Evolutionary conservation across 2,797 vertebrate species (phyloP), one percentile per base, ranked within the genome.

Genomic region (Margarornis squamiger): DNA sequence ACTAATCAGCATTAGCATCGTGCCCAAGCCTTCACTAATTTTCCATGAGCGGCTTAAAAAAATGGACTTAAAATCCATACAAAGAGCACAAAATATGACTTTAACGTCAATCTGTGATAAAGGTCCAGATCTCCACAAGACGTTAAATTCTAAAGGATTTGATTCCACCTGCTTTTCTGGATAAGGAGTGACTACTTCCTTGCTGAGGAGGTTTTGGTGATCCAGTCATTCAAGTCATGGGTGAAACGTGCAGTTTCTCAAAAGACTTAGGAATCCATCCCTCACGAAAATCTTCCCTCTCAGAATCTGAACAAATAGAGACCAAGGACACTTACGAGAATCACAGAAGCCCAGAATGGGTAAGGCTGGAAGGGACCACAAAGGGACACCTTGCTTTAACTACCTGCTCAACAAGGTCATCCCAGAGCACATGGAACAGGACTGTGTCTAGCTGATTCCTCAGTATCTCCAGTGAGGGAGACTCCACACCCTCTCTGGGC

Each of bases 31-130:
- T 80, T 13, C 61, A 34, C 2, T 30, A 12, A 61, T 65, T 79
- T 82, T 23, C 16, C 3, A 0, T 19, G 7, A 4, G 8, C 65
- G 18, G 41, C 32, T 61, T 36, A 7, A 34, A 57, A 14, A 41
- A 41, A 41, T 41, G 39, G 39, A 41, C 32, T 61, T 36, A 7
- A 34, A 57, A 14, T 22, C 14, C 8, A 4, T 54, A 11, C 21
- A 8, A 88, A 78, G 27, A 67, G 38, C 3, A 38, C 30, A 43
- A 65, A 29, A 9, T 66, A 46, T 2, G 2, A 36, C 14, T 84
- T 68, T 66, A 48, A 72, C 10, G 8, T 32, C 0, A 0, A 4
- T 4, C 9, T 8, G 17, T 41, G 3, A 10, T 12, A 7, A 49
- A 76, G 12, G 10, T 68, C 7, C 55, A 70, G 29, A 54, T 36